Base-by-base conservation (phyloP, 2,797 vertebrate species). In the Columba guinea region DNA sequence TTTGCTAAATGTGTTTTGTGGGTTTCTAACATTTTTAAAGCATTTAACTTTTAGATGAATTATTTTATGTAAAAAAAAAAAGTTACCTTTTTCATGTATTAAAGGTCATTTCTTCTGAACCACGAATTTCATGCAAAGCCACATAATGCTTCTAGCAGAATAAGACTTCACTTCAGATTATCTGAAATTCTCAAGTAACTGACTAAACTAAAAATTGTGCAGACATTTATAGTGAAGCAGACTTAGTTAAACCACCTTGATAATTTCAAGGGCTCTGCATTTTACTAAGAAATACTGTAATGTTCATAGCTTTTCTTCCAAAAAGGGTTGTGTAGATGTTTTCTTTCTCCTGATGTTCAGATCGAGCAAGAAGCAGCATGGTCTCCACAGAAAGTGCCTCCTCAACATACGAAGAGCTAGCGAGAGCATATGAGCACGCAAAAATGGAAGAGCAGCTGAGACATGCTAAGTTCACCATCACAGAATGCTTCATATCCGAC, bases 381-480 rank as follows among this genome's bases (percentile, higher is more conserved):
- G 99, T 99, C 88, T 99, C 99, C 68, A 99, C 99, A 53, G 99
- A 99, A 98, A 99, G 99, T 85, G 99, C 99, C 77, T 99, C 99
- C 94, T 99, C 99, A 95, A 99, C 99, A 2, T 99, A 99, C 0
- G 99, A 99, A 98, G 99, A 99, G 96, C 98, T 99, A 97, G 99
- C 99, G 9, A 98, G 99, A 87, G 99, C 99, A 46, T 99, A 99
- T 5, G 99, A 99, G 93, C 99, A 99, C 1, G 99, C 99, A 96
- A 99, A 99, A 98, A 99, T 99, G 99, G 99, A 99, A 95, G 99
- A 99, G 93, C 99, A 99, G 98, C 98, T 99, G 96, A 98, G 99
- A 70, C 99, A 99, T 5, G 99, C 99, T 97, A 99, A 99, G 98
- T 99, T 99, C 98, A 99, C 99, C 97, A 99, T 99, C 98, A 99